A percentile compares a stretch with the other conserved stretches of the same genome.
Evolutionary conservation across 2,113 vertebrate genomes (phyloP).

Genomic region (Dolichallabes microphthalmus): DNA sequence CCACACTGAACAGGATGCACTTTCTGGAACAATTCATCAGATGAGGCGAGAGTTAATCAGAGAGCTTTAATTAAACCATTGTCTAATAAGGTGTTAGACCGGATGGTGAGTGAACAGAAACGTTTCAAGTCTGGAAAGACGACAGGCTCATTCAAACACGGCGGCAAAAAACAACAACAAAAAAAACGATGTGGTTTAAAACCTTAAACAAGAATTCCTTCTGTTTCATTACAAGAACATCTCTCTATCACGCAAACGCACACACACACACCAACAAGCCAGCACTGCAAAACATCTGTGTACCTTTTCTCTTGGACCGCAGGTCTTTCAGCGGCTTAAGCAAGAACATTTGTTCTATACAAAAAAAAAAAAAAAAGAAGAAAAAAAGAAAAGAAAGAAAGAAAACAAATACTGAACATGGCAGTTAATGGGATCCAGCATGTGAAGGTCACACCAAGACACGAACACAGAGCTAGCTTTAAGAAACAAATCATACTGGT

Average conservation of each 20-base stretch:
- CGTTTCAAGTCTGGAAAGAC: neutral
- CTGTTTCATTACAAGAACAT: neutral
- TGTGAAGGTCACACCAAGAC: neutral
- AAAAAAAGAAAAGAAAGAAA: conserved; percentile 30
- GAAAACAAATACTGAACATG: conserved; percentile 30
- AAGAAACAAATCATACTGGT: neutral
- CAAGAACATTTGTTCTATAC: conserved; percentile 73
- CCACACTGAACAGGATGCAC: neutral
- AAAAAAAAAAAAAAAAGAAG: conserved; percentile 38
- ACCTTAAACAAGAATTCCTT: neutral
- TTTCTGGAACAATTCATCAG: neutral
- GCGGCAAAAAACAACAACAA: too few species aligned
- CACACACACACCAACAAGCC: conserved; percentile 16
- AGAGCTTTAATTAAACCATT: neutral
- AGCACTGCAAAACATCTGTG: conserved; percentile 37
- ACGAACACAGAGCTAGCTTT: neutral
- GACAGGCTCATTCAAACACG: neutral
- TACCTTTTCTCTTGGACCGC: conserved; percentile 75
- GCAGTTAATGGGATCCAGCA: neutral
- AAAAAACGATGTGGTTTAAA: neutral
- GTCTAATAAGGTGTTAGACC: neutral
- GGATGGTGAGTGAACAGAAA: too few species aligned
- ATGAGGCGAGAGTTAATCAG: neutral
- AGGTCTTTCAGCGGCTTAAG: conserved; percentile 73
- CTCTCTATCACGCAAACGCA: conserved; percentile 7